Evolutionary conservation across 2,113 vertebrate genomes (phyloP).

Genomic region (Baryphthengus martii): DNA sequence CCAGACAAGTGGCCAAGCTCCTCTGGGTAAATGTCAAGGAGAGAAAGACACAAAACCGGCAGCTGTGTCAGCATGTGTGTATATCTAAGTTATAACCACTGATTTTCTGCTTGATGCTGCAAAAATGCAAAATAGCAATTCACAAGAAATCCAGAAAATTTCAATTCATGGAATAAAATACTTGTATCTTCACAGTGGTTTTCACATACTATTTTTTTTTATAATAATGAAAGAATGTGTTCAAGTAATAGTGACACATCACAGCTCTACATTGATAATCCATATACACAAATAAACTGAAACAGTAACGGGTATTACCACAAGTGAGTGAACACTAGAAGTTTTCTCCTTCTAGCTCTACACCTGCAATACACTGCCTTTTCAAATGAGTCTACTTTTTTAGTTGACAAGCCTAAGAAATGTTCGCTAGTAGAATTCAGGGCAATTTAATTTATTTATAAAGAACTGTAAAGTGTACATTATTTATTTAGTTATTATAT

Average conservation of each 20-base stretch:
- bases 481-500: background rate
- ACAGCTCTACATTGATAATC: background rate
- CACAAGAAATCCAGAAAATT: background rate
- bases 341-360: background rate
- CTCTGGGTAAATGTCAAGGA: background rate
- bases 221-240: background rate
- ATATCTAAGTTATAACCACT: background rate
- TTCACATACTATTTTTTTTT: background rate
- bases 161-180: background rate
- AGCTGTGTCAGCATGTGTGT: background rate
- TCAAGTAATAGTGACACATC: background rate
- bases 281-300: background rate
- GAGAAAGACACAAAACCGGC: background rate
- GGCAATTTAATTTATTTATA: background rate
- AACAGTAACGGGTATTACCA: background rate
- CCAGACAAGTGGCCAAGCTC: background rate
- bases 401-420: background rate
- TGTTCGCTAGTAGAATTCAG: rapidly evolving
- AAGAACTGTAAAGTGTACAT: background rate
- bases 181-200: background rate
- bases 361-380: background rate
- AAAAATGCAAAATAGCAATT: background rate
- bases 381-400: background rate
- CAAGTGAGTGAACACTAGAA: background rate
- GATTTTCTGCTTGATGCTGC: background rate